Conservation (phyloP, 2,888 invertebrate genomes). For the Drosophila stalkeri region DNA sequence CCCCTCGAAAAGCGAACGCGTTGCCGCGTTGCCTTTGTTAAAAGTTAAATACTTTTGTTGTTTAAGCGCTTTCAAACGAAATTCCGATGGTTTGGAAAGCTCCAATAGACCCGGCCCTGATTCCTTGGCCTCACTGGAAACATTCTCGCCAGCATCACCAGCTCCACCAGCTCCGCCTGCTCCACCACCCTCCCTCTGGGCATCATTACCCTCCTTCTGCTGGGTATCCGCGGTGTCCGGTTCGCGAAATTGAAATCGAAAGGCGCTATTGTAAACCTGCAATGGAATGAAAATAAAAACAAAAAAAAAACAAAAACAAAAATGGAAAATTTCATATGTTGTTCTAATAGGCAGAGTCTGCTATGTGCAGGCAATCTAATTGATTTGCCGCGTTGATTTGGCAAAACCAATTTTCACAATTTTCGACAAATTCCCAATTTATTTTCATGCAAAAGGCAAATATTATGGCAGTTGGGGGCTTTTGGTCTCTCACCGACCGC, state of each 20-base stretch:
- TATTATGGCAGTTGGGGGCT: constrained; percentile 64
- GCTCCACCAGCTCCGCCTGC: constrained; percentile 15
- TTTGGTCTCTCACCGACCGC: constrained; percentile 51
- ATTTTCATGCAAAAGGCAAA: constrained; percentile 72
- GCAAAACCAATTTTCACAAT: constrained; percentile 62
- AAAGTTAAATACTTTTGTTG: constrained; percentile 83
- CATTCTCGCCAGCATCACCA: constrained; percentile 59
- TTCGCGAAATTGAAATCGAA: constrained; percentile 85
- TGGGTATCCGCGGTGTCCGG: constrained; percentile 76
- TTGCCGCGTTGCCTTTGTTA: constrained; percentile 71
- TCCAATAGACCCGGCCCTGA: constrained; percentile 82
- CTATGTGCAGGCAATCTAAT: constrained; percentile 68
- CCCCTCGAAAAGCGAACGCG: constrained; percentile 45
- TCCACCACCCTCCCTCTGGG: constrained; percentile 41
- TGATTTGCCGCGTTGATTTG: constrained; percentile 73
- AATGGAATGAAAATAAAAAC: constrained; percentile 33
- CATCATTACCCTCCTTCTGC: constrained; percentile 72
- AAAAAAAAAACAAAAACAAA: constrained; percentile 13
- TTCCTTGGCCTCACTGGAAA: constrained; percentile 72
- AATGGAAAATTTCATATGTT: constrained; percentile 46
- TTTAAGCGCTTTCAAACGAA: constrained; percentile 84
- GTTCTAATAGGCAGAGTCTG: constrained; percentile 27
- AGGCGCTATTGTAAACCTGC: constrained; percentile 83
- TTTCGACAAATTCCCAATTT: constrained; percentile 72
- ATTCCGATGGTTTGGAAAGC: constrained; percentile 85